A percentile compares a stretch with the other conserved stretches of the same genome.
Evolutionary conservation across 2,113 vertebrate genomes (phyloP).

Genomic region (Oryzias melastigma): DNA sequence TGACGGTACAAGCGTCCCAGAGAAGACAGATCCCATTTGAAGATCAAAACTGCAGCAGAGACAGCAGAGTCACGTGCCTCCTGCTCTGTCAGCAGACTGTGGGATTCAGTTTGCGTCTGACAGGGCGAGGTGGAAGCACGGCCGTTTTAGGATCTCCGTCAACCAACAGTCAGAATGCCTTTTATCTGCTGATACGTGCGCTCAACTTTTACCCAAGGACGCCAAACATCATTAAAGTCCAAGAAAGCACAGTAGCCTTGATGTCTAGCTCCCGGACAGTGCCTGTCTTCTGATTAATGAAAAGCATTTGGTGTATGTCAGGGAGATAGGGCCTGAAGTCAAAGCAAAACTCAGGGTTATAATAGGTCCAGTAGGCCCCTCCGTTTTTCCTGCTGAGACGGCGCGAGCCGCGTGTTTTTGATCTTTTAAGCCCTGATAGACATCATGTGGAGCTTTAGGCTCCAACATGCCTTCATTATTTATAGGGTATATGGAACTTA

Average conservation of each 20-base stretch:
- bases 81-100: conserved; percentile 51
- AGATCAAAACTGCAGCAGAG: conserved; percentile 44
- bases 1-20: conserved; percentile 7
- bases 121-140: conserved; percentile 4
- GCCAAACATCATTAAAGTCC: conserved; percentile 35
- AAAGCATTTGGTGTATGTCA: conserved; percentile 60
- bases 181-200: conserved; percentile 33
- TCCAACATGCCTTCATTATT: conserved; percentile 1
- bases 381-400: conserved; percentile 28
- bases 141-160: conserved; percentile 33
- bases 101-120: conserved; percentile 28
- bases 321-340: conserved; percentile 50
- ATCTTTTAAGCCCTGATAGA: conserved; percentile 7
- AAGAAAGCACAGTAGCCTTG: conserved; percentile 32
- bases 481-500: not conserved
- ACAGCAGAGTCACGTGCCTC: conserved; percentile 18
- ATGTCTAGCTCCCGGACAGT: conserved; percentile 51
- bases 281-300: conserved; percentile 50
- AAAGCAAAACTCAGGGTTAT: conserved; percentile 55
- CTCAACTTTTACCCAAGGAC: conserved; percentile 62
- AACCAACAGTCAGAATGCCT: conserved; percentile 43
- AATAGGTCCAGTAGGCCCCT: conserved; percentile 21
- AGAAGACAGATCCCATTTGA: conserved; percentile 25
- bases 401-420: conserved; percentile 23
- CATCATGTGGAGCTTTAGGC: conserved; percentile 1